Evolutionary conservation across 2,113 vertebrate genomes (phyloP).

Genomic region (Benitochromis conjunctus): DNA sequence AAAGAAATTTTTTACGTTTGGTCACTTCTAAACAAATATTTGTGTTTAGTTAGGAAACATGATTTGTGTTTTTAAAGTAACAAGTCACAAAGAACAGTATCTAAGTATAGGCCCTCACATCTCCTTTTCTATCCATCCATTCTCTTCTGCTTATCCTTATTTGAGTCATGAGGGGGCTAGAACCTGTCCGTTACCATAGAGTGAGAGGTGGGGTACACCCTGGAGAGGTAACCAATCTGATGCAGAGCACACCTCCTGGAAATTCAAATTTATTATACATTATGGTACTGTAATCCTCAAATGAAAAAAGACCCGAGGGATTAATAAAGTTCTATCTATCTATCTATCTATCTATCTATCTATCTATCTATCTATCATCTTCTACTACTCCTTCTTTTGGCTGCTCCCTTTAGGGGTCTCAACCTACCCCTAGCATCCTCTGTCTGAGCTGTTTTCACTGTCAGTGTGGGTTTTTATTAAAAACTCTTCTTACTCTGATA

Average conservation of each 20-base stretch:
- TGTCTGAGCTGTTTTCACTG: neutral
- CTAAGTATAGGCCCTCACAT: neutral
- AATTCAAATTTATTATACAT: neutral
- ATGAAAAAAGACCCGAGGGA: neutral
- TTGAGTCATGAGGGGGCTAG: rapidly evolving
- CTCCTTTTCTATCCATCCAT: neutral
- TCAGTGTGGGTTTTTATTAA: neutral
- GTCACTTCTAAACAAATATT: neutral
- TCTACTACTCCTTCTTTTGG: neutral
- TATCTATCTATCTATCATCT: neutral
- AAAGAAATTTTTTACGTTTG: neutral
- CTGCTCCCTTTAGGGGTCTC: neutral
- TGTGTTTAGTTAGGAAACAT: neutral
- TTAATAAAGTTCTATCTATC: too few relatives aligned
- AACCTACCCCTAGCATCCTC: neutral
- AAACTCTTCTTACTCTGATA: neutral
- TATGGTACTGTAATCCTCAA: neutral
- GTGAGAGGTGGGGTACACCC: neutral
- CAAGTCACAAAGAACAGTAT: neutral
- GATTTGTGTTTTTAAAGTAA: neutral
- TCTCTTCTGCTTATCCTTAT: neutral
- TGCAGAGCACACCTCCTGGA: neutral
- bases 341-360: too few relatives aligned
- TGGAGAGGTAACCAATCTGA: neutral
- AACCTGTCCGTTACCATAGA: neutral